phyloP scores from a whole-genome alignment of 2,797 vertebrate genomes.

The Tadarida brasiliensis region DNA sequence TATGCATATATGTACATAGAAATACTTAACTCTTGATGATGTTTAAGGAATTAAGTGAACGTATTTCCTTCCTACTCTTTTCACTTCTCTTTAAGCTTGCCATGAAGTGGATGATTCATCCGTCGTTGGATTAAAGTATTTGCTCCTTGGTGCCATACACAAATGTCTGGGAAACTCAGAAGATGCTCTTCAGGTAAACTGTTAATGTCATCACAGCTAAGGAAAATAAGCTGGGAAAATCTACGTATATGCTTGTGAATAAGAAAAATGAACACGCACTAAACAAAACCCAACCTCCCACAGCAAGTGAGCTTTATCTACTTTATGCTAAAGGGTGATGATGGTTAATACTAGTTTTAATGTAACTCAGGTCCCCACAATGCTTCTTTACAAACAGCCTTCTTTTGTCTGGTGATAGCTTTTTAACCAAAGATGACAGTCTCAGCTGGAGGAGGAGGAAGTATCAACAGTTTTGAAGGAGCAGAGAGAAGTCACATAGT shows the following conservation, averaged over 20 bases:
- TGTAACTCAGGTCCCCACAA: neutral
- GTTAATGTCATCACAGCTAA: neutral
- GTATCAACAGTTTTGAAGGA: neutral
- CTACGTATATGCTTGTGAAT: neutral
- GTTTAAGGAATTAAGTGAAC: neutral
- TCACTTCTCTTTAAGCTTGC: slow-evolving; percentile 90
- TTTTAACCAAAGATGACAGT: neutral
- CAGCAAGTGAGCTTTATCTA: rapidly evolving
- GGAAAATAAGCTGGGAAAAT: neutral
- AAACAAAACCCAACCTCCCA: neutral
- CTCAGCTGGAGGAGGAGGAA: neutral
- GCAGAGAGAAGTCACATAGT: neutral
- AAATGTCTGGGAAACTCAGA: slow-evolving; percentile 96
- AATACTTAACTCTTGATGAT: neutral
- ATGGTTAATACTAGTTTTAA: neutral
- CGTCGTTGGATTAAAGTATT: slow-evolving; percentile 93
- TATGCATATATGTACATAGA: neutral
- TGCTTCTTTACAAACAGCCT: neutral
- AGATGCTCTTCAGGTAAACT: slow-evolving; percentile 95
- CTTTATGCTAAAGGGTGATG: neutral
- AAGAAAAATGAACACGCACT: neutral
- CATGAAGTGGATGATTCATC: slow-evolving; percentile 94
- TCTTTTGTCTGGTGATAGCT: neutral
- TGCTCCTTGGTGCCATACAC: slow-evolving; percentile 97
- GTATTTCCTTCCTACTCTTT: neutral